Conservation (phyloP, 2,113 vertebrate species). For the Albula goreensis region DNA sequence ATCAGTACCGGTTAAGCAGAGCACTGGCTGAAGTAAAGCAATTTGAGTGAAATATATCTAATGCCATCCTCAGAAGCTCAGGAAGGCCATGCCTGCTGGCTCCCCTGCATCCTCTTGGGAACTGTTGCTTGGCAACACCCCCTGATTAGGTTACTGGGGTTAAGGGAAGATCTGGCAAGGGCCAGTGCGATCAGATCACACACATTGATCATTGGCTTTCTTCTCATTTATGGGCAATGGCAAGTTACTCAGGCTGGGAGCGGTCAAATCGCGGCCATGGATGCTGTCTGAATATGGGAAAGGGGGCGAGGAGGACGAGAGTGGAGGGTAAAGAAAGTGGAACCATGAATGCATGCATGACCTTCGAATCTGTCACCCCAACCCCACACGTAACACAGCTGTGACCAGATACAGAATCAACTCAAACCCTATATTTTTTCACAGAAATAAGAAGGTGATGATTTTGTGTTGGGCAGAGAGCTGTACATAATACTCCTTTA, state of each 20-base stretch:
- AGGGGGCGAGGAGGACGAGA: conserved; percentile 35
- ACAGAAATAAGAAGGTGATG: neutral
- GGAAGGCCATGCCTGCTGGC: conserved; percentile 45
- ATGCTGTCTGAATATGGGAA: conserved; percentile 17
- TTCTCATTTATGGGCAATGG: conserved; percentile 22
- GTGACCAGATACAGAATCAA: neutral
- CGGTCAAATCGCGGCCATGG: conserved; percentile 55
- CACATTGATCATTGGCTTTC: conserved; percentile 62
- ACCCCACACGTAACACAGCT: neutral
- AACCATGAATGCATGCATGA: neutral
- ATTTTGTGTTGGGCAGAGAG: neutral
- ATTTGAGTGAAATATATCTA: conserved; percentile 61
- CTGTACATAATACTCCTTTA: neutral
- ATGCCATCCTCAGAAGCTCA: conserved; percentile 48
- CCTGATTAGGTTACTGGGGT: conserved; percentile 65
- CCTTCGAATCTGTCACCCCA: neutral
- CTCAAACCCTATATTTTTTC: neutral
- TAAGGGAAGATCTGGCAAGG: conserved; percentile 61
- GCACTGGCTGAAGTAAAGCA: conserved; percentile 45
- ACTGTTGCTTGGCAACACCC: conserved; percentile 56
- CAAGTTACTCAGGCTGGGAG: conserved; percentile 49
- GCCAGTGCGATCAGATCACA: conserved; percentile 63
- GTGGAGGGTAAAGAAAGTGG: conserved; percentile 1
- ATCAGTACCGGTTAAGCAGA: conserved; percentile 33
- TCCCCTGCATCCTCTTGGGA: conserved; percentile 53